Evolutionary conservation across 2,797 vertebrate genomes (phyloP).

Genomic region (Tapirus indicus): DNA sequence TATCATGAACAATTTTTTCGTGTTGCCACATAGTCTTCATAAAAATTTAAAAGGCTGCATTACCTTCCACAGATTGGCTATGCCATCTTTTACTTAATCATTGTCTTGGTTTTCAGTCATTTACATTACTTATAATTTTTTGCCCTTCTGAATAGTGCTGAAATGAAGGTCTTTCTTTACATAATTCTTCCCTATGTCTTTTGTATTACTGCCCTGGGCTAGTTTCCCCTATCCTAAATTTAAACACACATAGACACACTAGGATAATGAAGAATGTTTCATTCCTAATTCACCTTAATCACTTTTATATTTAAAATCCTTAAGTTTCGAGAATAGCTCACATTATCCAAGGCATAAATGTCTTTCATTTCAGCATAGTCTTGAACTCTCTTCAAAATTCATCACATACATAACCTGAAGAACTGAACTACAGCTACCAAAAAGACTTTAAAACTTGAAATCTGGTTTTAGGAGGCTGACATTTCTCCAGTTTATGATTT

Average conservation of each 20-base stretch:
- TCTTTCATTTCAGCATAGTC: constrained; percentile 31
- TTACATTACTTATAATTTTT: neutral
- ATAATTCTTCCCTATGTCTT: neutral
- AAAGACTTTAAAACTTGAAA: constrained; percentile 60
- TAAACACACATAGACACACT: neutral
- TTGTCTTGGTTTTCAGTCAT: neutral
- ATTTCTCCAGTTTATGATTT: constrained; percentile 62
- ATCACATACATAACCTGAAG: neutral
- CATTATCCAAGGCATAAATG: neutral
- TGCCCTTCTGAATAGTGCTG: neutral
- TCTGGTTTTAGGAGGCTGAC: constrained; percentile 50
- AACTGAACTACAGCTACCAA: constrained; percentile 1
- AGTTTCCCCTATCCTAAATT: neutral
- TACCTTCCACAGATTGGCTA: neutral
- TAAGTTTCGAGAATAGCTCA: constrained; percentile 27
- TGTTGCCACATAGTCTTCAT: neutral
- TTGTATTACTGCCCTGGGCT: neutral
- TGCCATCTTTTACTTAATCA: neutral
- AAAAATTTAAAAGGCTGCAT: constrained; percentile 3
- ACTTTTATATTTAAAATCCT: constrained; percentile 48
- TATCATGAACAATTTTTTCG: neutral
- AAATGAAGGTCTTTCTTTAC: neutral
- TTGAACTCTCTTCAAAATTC: constrained; percentile 55
- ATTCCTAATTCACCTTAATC: constrained; percentile 39
- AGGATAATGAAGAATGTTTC: constrained; percentile 1